Conservation (phyloP, 2,888 invertebrate genomes). For the Cerastoderma edule region DNA sequence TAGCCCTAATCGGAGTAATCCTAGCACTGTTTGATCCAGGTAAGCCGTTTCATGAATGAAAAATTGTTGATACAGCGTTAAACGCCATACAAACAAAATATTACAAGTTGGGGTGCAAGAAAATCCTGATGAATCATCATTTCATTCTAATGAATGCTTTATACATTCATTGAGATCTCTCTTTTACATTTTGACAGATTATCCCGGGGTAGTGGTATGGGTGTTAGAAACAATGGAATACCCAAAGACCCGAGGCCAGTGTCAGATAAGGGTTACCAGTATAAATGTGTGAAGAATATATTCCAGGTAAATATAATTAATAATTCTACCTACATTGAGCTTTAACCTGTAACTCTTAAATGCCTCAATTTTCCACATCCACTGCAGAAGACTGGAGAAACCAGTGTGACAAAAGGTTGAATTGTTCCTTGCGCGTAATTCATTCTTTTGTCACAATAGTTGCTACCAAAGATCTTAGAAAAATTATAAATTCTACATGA, state of each 20-base stretch:
- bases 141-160: neutral
- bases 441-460: too few species aligned
- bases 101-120: too few species aligned
- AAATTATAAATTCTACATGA: too few species aligned
- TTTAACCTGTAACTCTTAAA: too few species aligned
- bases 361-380: too few species aligned
- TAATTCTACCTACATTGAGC: too few species aligned
- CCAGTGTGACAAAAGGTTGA: too few species aligned
- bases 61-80: too few species aligned
- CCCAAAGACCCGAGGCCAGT: slow-evolving; percentile 75
- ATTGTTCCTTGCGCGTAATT: too few species aligned
- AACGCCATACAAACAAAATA: too few species aligned
- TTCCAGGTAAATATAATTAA: slow-evolving; percentile 73
- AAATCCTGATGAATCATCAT: neutral
- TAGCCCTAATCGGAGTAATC: neutral
- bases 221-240: slow-evolving; percentile 63
- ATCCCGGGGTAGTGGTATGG: slow-evolving; percentile 68
- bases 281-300: slow-evolving; percentile 66
- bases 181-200: slow-evolving; percentile 31
- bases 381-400: too few species aligned
- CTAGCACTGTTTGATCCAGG: neutral
- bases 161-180: neutral
- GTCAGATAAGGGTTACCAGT: slow-evolving; percentile 70
- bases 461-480: too few species aligned
- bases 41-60: neutral